phyloP scores from a whole-genome alignment of 1,140 invertebrate genomes.

The Ooceraea biroi region DNA sequence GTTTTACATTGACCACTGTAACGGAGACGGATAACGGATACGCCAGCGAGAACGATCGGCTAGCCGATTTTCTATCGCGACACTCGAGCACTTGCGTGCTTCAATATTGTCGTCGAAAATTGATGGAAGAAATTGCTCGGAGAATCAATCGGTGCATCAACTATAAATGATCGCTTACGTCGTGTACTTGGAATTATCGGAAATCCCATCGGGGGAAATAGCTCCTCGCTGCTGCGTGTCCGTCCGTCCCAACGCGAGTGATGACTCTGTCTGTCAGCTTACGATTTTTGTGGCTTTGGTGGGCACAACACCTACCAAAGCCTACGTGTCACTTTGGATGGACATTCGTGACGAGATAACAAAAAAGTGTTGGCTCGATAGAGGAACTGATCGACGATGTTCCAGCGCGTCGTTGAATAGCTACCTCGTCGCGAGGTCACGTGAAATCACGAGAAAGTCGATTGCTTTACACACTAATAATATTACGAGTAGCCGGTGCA shows the following conservation, averaged over 20 bases:
- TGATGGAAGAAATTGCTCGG: no score
- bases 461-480: conserved; percentile 83
- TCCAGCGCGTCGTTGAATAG: background rate
- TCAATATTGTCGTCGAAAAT: background rate
- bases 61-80: background rate
- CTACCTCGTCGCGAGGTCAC: conserved; percentile 31
- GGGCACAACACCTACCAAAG: no score
- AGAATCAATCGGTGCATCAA: no score
- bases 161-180: no score
- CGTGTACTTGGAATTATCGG: no score
- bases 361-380: conserved; percentile 2
- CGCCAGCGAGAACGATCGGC: background rate
- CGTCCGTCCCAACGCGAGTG: no score
- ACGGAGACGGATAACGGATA: no score
- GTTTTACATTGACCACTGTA: conserved; percentile 4
- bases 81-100: background rate
- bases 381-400: background rate
- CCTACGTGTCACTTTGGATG: conserved; percentile 63
- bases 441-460: conserved; percentile 57
- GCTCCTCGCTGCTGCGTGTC: no score
- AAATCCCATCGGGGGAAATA: no score
- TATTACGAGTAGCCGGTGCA: conserved; percentile 75
- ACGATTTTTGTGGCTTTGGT: no score
- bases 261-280: no score
- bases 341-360: conserved; percentile 34